Evolutionary conservation across 2,888 invertebrate species (phyloP).

Genomic region (Raillietiella orientalis): DNA sequence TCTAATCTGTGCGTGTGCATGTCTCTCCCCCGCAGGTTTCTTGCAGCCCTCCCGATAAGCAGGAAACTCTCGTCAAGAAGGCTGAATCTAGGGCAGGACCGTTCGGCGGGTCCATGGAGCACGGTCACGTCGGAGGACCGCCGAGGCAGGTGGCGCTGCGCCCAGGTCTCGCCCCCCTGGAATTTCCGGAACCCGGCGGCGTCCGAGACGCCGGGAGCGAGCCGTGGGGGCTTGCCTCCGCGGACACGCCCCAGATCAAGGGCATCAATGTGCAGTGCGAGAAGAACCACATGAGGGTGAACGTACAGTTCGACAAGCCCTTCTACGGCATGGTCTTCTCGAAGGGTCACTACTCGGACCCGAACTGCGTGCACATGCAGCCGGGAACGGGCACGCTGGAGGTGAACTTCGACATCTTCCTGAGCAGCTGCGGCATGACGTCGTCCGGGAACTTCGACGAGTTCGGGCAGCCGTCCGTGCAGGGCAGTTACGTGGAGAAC

Average conservation of each 20-base stretch:
- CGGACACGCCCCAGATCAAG: constrained; percentile 74
- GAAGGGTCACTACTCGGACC: constrained; percentile 60
- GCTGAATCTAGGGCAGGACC: too few species aligned
- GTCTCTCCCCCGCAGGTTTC: too few species aligned
- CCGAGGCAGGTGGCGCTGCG: neutral
- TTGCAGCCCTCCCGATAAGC: too few species aligned
- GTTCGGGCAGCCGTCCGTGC: constrained; percentile 47
- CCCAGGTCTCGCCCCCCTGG: neutral
- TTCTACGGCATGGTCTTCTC: constrained; percentile 90
- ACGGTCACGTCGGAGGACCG: too few species aligned
- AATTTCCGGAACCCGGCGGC: neutral
- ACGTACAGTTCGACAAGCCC: constrained; percentile 74
- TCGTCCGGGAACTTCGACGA: constrained; percentile 39
- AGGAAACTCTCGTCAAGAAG: too few species aligned
- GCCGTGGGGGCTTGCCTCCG: constrained; percentile 56
- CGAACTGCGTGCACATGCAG: constrained; percentile 64
- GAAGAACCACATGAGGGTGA: constrained; percentile 78
- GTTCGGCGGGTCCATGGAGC: too few species aligned
- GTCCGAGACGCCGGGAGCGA: constrained; percentile 21
- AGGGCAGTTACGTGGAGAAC: constrained; percentile 75
- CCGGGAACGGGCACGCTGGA: constrained; percentile 66
- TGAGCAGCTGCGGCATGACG: constrained; percentile 75
- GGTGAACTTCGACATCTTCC: constrained; percentile 70
- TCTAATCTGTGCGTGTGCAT: too few species aligned
- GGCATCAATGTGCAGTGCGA: constrained; percentile 56